These are phyloP conservation scores for Aegithalos caudatus DNA, from an alignment of 2,113 vertebrate genomes.

Conservation along the genomic window DNA sequence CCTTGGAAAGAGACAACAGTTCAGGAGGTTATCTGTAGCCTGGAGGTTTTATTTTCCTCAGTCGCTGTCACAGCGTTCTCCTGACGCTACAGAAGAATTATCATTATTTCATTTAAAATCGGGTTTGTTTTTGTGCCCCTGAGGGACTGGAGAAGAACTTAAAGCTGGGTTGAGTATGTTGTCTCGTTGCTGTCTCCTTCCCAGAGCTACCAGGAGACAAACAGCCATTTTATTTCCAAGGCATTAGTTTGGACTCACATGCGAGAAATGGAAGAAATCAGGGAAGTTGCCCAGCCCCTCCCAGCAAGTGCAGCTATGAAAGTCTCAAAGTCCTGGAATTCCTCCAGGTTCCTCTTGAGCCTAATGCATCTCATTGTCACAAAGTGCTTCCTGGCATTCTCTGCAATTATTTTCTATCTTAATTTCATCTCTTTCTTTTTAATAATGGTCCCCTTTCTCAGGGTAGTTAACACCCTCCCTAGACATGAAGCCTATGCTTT, in stretches of 20 bases:
- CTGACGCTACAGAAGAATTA: neutral
- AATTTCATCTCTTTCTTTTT: neutral
- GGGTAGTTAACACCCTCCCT: neutral
- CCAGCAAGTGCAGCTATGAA: neutral
- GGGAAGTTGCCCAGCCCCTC: neutral
- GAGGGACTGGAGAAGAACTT: neutral
- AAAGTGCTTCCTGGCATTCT: neutral
- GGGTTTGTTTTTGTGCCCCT: neutral
- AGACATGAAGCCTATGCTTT: neutral
- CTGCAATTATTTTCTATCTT: constrained; percentile 23
- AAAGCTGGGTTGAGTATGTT: neutral
- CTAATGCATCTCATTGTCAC: neutral
- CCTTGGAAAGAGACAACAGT: constrained; percentile 49
- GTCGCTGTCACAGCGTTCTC: neutral
- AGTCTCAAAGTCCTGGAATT: neutral
- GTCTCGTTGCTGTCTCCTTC: neutral
- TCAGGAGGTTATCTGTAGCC: neutral
- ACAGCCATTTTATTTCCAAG: neutral
- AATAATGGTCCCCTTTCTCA: neutral
- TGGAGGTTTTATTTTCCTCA: neutral
- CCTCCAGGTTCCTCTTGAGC: neutral
- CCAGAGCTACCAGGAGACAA: neutral
- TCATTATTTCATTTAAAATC: too few species aligned
- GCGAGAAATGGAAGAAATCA: neutral
- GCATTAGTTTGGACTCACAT: neutral